Conservation (phyloP, 1,140 invertebrate genomes). For the Neuroterus valhalla region DNA sequence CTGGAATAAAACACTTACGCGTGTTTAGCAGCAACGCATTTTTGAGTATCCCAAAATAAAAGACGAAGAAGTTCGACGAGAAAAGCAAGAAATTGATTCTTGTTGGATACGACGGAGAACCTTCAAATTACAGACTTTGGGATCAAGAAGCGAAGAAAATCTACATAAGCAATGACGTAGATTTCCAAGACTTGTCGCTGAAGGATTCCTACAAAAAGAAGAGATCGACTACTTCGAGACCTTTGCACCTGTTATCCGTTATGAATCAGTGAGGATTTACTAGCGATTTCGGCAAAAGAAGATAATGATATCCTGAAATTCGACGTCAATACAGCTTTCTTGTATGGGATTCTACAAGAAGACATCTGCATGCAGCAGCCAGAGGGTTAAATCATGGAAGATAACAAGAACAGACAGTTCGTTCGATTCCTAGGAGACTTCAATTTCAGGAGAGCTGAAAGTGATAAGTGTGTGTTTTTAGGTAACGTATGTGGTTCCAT, state of each 20-base stretch:
- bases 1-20: too few relatives aligned
- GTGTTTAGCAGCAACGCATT: too few relatives aligned
- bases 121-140: background rate
- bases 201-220: too few relatives aligned
- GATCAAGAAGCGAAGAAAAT: background rate
- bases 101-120: too few relatives aligned
- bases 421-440: constrained; percentile 69
- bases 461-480: too few relatives aligned
- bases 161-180: background rate
- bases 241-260: too few relatives aligned
- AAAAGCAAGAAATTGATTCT: too few relatives aligned
- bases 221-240: too few relatives aligned
- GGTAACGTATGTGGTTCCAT: constrained; percentile 63
- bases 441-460: constrained; percentile 43
- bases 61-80: background rate
- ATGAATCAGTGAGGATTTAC: too few relatives aligned
- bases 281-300: constrained; percentile 27
- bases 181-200: constrained; percentile 4
- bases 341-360: too few relatives aligned
- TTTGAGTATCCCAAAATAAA: too few relatives aligned
- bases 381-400: constrained; percentile 34
- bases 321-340: constrained; percentile 43
- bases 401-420: constrained; percentile 43
- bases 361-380: constrained; percentile 34
- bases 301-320: constrained; percentile 33